phyloP scores from a whole-genome alignment of 2,113 vertebrate genomes.

The Rana temporaria region DNA sequence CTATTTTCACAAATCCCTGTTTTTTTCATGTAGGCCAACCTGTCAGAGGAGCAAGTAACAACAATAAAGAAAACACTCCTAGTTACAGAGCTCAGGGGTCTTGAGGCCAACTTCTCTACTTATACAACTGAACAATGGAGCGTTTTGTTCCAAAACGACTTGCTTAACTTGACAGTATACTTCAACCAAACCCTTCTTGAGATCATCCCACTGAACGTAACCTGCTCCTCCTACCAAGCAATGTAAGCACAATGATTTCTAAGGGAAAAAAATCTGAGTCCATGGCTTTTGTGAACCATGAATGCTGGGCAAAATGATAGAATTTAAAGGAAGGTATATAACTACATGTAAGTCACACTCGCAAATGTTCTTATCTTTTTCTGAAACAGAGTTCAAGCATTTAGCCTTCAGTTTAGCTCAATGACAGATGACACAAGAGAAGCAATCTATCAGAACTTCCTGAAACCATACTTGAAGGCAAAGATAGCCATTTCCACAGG shows the following conservation, averaged over 20 bases:
- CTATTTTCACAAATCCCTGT: no score
- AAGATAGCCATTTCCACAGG: no score
- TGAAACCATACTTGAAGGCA: slow-evolving; percentile 40
- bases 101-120: not conserved
- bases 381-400: slow-evolving; percentile 51
- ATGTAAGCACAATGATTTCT: not conserved
- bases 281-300: no score
- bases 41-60: not conserved
- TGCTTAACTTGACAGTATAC: not conserved
- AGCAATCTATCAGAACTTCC: not conserved
- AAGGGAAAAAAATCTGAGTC: no score
- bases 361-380: not conserved
- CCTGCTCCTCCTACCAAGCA: slow-evolving; percentile 15
- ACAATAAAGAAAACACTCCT: not conserved
- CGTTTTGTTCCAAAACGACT: not conserved
- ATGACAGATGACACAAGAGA: slow-evolving; percentile 39
- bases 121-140: not conserved
- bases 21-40: not conserved
- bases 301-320: no score
- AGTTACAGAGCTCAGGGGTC: not conserved
- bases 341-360: no score
- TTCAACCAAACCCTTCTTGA: not conserved
- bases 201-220: not conserved
- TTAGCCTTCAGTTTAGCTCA: slow-evolving; percentile 1
- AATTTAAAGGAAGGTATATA: no score